Percentiles rank a stretch among this genome's conserved stretches.
These are phyloP conservation scores for Cheilosia soror DNA, from an alignment of 2,888 invertebrate species.

Conservation along the genomic window DNA sequence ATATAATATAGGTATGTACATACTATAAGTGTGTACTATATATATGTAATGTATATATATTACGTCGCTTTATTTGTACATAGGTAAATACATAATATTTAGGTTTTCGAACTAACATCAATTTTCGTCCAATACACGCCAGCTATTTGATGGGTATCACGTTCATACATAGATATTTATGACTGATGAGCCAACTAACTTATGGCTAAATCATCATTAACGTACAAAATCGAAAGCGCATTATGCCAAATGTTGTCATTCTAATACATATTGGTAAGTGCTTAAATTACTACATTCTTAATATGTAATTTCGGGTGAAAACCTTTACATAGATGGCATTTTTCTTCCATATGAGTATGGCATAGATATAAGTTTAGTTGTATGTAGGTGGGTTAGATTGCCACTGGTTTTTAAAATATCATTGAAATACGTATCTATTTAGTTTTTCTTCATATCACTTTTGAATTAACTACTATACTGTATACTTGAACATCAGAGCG, in stretches of 20 bases:
- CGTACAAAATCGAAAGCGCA: neutral
- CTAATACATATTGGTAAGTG: neutral
- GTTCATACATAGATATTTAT: neutral
- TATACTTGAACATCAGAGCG: no score
- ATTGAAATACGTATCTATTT: no score
- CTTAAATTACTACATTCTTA: neutral
- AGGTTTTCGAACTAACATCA: neutral
- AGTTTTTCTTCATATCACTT: no score
- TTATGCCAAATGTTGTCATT: neutral
- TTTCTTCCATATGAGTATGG: no score
- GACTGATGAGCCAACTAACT: neutral
- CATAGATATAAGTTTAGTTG: no score
- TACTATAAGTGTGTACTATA: neutral
- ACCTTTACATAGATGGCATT: neutral
- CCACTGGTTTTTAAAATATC: no score
- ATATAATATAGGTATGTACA: no score
- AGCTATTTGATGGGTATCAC: slow-evolving; percentile 16
- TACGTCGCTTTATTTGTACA: neutral
- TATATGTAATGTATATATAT: slow-evolving; percentile 16
- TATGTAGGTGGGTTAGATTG: no score
- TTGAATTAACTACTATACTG: no score
- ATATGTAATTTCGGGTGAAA: neutral
- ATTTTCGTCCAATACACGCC: slow-evolving; percentile 1
- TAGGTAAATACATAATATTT: neutral
- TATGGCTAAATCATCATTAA: neutral